Conservation (phyloP, 92 coral and sea anemone species). For the Montipora capitata region DNA sequence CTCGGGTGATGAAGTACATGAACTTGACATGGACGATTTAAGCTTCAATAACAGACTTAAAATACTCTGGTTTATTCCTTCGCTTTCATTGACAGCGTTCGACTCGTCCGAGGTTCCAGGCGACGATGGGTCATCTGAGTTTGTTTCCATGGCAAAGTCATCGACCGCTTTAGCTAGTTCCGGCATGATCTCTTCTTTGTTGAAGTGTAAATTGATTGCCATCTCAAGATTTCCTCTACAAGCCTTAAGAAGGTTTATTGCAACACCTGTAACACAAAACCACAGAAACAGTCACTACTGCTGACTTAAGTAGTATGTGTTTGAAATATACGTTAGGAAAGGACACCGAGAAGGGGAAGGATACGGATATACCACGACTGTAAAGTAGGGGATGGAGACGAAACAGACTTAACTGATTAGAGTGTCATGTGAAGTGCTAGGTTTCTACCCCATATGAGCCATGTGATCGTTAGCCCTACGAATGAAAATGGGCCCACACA, state of each 20-base stretch:
- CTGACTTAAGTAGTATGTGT: too few species aligned
- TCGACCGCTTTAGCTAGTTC: conserved; percentile 60
- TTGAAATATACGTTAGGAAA: too few species aligned
- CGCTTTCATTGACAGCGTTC: conserved; percentile 10
- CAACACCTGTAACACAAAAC: conserved; percentile 62
- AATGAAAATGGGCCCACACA: too few species aligned
- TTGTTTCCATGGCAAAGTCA: conserved; percentile 40
- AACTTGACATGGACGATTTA: conserved; percentile 60
- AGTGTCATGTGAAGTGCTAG: too few species aligned
- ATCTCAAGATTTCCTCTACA: conserved; percentile 89
- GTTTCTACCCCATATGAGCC: too few species aligned
- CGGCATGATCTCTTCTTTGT: conserved; percentile 85
- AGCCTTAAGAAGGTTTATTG: conserved; percentile 82
- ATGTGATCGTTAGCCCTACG: too few species aligned
- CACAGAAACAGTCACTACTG: too few species aligned
- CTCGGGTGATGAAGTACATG: conserved; percentile 59
- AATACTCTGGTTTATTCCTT: conserved; percentile 88
- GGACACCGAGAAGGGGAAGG: too few species aligned
- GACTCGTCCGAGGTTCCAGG: conserved; percentile 20
- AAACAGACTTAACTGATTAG: too few species aligned
- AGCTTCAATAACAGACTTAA: conserved; percentile 89
- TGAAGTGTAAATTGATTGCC: conserved; percentile 88
- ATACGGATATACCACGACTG: too few species aligned
- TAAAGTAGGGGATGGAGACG: too few species aligned
- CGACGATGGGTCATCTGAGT: conserved; percentile 31